Base-by-base conservation (phyloP, 1,140 invertebrate species). In the Bombus waltoni region DNA sequence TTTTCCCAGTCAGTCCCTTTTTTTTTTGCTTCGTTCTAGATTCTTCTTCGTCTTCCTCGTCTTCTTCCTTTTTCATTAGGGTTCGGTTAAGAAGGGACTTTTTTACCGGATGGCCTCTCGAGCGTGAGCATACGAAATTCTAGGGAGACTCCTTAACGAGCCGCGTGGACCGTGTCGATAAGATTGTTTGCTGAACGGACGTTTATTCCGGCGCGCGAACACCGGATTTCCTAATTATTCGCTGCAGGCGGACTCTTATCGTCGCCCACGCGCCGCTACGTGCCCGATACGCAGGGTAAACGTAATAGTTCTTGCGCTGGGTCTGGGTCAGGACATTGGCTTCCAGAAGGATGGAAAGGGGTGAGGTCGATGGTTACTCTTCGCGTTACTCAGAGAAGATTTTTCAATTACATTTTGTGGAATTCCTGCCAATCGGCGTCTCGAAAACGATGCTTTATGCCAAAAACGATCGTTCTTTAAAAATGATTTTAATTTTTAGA, bases 61-160 rank as follows among this genome's bases (percentile, higher is more conserved):
- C 1, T 42, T 68, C 22, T 42, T 22, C n/a, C 4, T 32, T n/a
- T 62, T 15, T 18, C 25, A 38, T 44, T 18, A 32, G n/a, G 11
- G 4, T 22, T 15, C 13, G 22, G 18, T 35, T 35, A 6, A 8
- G 44, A 11, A 8, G 25, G 47, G 53, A 28, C 15, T 32, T 28
- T 80, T 35, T 57, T 59, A 70, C 81, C 25, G 68, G 71, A 75
- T 88, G 71, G 68, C 78, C 82, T 87, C 57, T 73, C 62, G 80
- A 81, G 57, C 86, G 85, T 79, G 89, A 85, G 85, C 85, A 89
- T 86, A 81, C 89, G 87, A 83, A 85, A 89, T 86, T 91, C 81
- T 82, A 80, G n/a, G 38, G 89, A 86, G 87, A 74, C 82, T 87
- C 89, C 79, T 90, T 90, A 91, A 91, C 87, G 89, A 91, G 90